Evolutionary conservation across 2,797 vertebrate species (phyloP), one percentile per base, ranked within the genome.

Genomic region (Leptodactylus fallax): DNA sequence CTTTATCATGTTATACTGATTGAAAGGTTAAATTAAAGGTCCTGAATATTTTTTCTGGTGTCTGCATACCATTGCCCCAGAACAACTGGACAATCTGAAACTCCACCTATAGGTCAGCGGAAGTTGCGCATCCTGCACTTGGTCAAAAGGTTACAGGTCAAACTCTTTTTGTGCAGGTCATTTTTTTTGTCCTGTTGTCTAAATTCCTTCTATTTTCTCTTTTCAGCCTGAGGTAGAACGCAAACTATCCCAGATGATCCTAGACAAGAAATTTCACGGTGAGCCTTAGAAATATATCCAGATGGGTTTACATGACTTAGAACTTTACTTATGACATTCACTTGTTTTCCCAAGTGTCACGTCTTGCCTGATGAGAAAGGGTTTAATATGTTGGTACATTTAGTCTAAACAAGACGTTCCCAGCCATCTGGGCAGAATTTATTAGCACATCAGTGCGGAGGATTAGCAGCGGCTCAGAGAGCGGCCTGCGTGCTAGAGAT

Each of bases 251-350:
- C 98, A 99, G 94, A 99, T 99, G 98, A 99, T 99, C 92, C 94
- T 99, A 95, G 97, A 99, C 93, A 94, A 98, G 93, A 99, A 99
- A 91, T 99, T 99, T 94, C 96, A 99, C 8, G 98, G 98, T 99
- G 93, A 90, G 36, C 36, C 36, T 36, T 36, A 36, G 23, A 69
- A 81, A 79, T 60, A 21, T 7, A 60, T 36, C 53, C 23, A 79
- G 27, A 27, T 7, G 16, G 11, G 17, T 51, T 55, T 47, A 71
- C 27, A 56, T 69, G 17, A 65, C n/a, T n/a, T 13, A 36, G 27
- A 72, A 23, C 82, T 71, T 71, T 58, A 55, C 53, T 16, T 19
- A 4, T 84, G 67, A 84, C 25, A 47, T 71, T 53, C 13, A 82
- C 63, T 83, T 67, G 17, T 36, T 36, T 74, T 74, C 69, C 17